Evolutionary conservation across 2,113 vertebrate genomes (phyloP), one percentile per base, ranked within the genome.

Genomic region (Bos javanicus): DNA sequence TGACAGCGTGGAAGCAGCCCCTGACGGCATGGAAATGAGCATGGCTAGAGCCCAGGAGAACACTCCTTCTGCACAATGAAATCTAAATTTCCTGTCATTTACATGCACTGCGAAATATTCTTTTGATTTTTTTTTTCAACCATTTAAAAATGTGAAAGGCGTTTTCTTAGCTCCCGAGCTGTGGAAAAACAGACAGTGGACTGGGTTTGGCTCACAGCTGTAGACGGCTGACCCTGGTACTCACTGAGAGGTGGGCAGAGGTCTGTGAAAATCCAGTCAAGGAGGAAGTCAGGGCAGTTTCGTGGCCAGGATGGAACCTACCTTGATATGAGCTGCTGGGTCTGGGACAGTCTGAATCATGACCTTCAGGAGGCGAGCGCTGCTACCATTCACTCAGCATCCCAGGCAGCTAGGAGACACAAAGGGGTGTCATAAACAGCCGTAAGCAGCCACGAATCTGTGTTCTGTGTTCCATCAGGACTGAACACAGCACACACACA

Each of bases 301-400:
- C 23, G 26, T 0, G 0, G 54, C 21, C 33, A 2, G 4, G 9
- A 6, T 16, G 81, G 97, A 74, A 97, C 98, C 98, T 98, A 99
- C 99, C 99, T 99, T 99, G 98, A 99, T 98, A 95, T 99, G 98
- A 98, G 98, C 99, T 98, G 98, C 98, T 98, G 99, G 99, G 98
- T 99, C 99, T 76, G 99, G 99, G 98, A 99, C 99, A 99, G 99
- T 99, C 98, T 99, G 99, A 99, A 99, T 98, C 99, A 99, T 99
- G 99, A 99, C 99, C 99, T 99, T 99, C 85, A 97, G 95, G 67
- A 97, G 97, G 97, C 95, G 97, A 98, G 28, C 5, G 67, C 96
- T 67, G 92, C 98, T 95, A 98, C 92, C 98, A 98, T 96, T 97
- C 96, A 46, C 84, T 98, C 97, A 98, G 98, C 98, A 97, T 97